phyloP scores from a whole-genome alignment of 2,113 vertebrate species.

The Entelurus aequoreus region DNA sequence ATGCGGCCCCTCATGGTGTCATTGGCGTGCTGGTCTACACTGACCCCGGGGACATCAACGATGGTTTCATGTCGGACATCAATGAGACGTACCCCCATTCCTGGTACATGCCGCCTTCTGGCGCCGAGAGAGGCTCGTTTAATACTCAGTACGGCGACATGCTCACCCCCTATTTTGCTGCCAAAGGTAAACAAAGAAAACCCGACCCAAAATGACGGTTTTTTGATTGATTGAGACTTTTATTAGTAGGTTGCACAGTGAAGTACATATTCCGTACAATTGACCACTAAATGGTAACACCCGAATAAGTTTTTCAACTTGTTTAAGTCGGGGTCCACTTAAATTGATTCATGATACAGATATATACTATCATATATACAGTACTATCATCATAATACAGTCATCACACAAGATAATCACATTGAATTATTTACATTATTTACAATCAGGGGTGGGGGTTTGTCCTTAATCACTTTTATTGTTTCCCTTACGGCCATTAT shows the following conservation, averaged over 20 bases:
- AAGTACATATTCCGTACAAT: no score
- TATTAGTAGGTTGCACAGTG: no score
- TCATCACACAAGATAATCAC: no score
- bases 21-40: constrained; percentile 84
- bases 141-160: constrained; percentile 71
- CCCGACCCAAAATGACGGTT: neutral
- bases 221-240: no score
- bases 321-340: no score
- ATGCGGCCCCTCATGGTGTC: constrained; percentile 75
- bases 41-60: constrained; percentile 83
- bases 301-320: no score
- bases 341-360: no score
- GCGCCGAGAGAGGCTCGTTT: constrained; percentile 80
- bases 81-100: constrained; percentile 81
- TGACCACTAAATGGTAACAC: no score
- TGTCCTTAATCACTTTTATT: neutral
- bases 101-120: constrained; percentile 81
- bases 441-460: no score
- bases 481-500: constrained; percentile 1
- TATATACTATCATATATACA: no score
- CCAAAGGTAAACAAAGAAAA: constrained; percentile 45
- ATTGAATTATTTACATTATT: no score
- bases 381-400: no score
- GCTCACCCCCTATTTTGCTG: constrained; percentile 82
- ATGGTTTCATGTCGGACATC: constrained; percentile 64